These are phyloP conservation scores for Cyrtorhinus lividipennis DNA, from an alignment of 1,140 invertebrate species.

Conservation along the genomic window DNA sequence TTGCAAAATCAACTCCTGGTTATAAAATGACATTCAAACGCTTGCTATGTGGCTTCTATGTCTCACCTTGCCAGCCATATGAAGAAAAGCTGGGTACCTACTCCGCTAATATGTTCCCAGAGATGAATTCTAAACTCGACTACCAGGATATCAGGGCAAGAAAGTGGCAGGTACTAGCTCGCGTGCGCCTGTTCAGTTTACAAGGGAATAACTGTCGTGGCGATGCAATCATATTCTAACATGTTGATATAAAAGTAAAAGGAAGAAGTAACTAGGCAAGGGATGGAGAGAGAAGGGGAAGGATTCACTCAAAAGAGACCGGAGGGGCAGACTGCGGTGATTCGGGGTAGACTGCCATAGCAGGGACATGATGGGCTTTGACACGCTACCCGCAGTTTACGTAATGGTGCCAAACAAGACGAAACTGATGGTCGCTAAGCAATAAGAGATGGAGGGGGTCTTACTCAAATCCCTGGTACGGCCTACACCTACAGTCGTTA, in stretches of 20 bases:
- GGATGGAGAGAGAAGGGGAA: too few species aligned
- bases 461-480: too few species aligned
- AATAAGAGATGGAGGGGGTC: too few species aligned
- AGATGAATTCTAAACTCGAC: background rate
- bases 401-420: background rate
- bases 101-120: background rate
- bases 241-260: background rate
- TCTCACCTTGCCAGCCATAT: background rate
- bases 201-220: background rate
- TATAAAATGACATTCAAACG: background rate
- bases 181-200: background rate
- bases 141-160: background rate
- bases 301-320: background rate
- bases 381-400: background rate
- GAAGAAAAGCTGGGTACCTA: background rate
- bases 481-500: too few species aligned
- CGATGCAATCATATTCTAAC: background rate
- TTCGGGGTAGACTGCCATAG: background rate
- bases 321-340: background rate
- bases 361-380: background rate
- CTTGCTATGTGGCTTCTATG: background rate
- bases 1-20: background rate
- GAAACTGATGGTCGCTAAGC: background rate
- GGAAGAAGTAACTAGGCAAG: background rate
- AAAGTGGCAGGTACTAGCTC: background rate